Conservation (phyloP, 2,888 invertebrate genomes). For the Crematogaster levior region DNA sequence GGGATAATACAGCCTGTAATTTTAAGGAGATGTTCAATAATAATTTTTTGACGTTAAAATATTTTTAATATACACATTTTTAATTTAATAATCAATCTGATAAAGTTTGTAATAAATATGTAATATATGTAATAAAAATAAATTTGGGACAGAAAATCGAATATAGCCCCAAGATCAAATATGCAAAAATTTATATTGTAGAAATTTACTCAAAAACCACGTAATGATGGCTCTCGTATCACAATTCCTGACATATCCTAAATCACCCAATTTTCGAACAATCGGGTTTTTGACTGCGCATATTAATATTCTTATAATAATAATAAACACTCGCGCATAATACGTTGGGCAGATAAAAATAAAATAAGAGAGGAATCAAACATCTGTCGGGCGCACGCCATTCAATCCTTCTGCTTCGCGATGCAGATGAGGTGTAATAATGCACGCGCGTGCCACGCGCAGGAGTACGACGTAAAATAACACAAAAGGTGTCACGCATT, state of each 20-base stretch:
- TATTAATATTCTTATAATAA: slow-evolving; percentile 14
- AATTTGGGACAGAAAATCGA: not conserved
- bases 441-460: slow-evolving; percentile 62
- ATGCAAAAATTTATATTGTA: not conserved
- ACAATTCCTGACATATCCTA: not conserved
- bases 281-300: not conserved
- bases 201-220: not conserved
- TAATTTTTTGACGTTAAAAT: not conserved
- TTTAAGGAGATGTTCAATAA: not conserved
- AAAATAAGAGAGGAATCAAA: slow-evolving; percentile 54
- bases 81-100: not conserved
- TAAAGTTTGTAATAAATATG: not conserved
- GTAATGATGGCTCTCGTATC: not conserved
- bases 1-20: not conserved
- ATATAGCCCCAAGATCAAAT: not conserved
- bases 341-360: slow-evolving; percentile 51
- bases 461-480: slow-evolving; percentile 34
- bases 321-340: slow-evolving; percentile 56
- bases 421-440: slow-evolving; percentile 51
- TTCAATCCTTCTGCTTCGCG: slow-evolving; percentile 58
- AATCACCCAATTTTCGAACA: not conserved
- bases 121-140: not conserved
- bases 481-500: not conserved
- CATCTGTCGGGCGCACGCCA: slow-evolving; percentile 69
- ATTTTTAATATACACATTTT: not conserved